Base-by-base conservation (phyloP, 2,888 invertebrate genomes). In the Eupithecia subfuscata region DNA sequence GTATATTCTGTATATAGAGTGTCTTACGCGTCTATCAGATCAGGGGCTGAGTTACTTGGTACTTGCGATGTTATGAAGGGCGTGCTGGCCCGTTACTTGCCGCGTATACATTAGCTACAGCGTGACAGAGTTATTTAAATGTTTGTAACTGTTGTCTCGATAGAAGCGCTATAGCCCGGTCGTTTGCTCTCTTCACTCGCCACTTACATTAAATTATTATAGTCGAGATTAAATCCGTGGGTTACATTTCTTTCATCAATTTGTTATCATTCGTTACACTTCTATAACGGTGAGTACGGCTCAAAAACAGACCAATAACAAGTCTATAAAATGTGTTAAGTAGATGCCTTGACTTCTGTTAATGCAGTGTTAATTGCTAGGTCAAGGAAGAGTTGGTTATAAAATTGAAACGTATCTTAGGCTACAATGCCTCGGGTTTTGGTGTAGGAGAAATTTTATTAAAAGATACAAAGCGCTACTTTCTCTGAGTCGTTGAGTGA, bases 71-170 rank as follows among this genome's bases (percentile, higher is more conserved):
- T 84, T 89, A 89, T 90, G 90, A 93, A 92, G 92, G 93, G 91
- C 91, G 85, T 82, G 72, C 37, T 18, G n/a, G 84, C 82, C 94
- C 93, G 93, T 93, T 94, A 93, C 82, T 84, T 85, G 83, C 60
- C 74, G 87, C 84, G 86, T 87, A 85, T 86, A 88, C 86, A 90
- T 91, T 89, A 89, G 86, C 84, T 78, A 82, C 86, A 86, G 86
- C 92, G 88, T 91, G 90, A 91, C 90, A 91, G 89, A 89, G 87
- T 89, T 90, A 92, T 92, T 92, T 92, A 91, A 91, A 92, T 91
- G 88, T 85, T 85, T 89, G 83, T 92, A 91, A 92, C 92, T 90
- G 92, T 91, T 85, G 83, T 85, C 82, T 83, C 75, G 87, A 87
- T 88, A 85, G 83, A 86, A 88, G 87, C 84, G 84, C 83, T 84